These are phyloP conservation scores for Cebus imitator DNA, from an alignment of 2,113 vertebrate genomes.

Conservation along the genomic window DNA sequence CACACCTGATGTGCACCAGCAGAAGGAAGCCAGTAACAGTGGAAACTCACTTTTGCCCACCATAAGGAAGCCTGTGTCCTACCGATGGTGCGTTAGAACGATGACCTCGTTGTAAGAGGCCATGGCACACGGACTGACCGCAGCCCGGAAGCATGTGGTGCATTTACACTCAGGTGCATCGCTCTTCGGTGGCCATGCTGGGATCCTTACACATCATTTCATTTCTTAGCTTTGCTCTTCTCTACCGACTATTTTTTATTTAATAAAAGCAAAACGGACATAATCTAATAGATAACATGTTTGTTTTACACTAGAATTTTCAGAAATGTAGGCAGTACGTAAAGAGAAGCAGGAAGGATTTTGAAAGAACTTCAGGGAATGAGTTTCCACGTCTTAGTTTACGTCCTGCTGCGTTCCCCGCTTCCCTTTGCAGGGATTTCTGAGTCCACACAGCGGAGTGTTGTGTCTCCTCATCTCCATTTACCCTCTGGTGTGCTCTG, in stretches of 20 bases:
- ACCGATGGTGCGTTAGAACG: fast-evolving
- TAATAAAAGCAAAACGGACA: neutral
- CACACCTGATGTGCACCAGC: fast-evolving
- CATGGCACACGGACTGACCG: fast-evolving
- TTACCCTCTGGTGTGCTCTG: neutral
- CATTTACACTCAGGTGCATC: fast-evolving
- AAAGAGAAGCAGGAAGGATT: neutral
- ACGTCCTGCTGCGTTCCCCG: too few species aligned
- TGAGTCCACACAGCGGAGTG: fast-evolving
- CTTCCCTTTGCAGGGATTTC: neutral
- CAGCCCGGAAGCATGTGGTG: fast-evolving
- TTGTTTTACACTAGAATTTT: neutral
- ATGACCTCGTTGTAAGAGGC: neutral
- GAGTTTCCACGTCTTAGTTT: fast-evolving
- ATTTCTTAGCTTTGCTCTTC: neutral
- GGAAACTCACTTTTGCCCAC: neutral
- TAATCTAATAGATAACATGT: neutral
- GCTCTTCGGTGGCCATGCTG: too few species aligned
- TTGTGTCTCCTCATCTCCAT: neutral
- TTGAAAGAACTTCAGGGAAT: neutral
- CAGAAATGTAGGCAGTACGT: neutral
- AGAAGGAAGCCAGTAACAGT: neutral
- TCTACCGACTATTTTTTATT: neutral
- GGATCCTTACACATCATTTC: neutral
- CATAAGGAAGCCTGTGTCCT: fast-evolving